Base-by-base conservation (phyloP, 2,797 vertebrate genomes). In the Onychomys arenicola region DNA sequence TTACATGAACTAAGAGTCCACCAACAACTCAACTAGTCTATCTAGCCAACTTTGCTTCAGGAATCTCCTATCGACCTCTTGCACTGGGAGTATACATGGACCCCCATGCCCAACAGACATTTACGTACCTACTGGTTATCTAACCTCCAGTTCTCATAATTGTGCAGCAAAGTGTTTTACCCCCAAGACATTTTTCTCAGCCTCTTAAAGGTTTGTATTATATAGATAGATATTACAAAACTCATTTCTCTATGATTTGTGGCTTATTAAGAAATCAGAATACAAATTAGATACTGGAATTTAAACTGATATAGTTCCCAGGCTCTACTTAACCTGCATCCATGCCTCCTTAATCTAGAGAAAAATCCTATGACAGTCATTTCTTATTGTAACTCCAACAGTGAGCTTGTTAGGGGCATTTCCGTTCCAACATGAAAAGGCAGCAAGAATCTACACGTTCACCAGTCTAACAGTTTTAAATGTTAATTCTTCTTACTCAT, bases 221-320 rank as follows among this genome's bases (percentile, higher is more conserved):
- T 43, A 92, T 84, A 84, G n/a, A 78, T 83, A 87, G n/a, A 78
- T 83, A 87, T 59, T 63, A n/a, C 11, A 86, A 75, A 65, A 73
- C 40, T n/a, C 8, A 19, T 52, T 63, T 87, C 12, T 77, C 61
- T 76, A 84, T 84, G 63, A 88, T 46, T 34, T 80, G 57, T 65
- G 7, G 5, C 49, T 84, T 73, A 59, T 63, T 63, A 32, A 77
- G 7, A 88, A 92, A 87, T 61, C 29, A 67, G 81, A 75, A 52
- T 19, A 85, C 75, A 88, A 85, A 67, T 67, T 46, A 71, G 17
- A 63, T 37, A 55, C n/a, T 32, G 78, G 27, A 76, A 63, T 76
- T 8, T 67, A 34, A 93, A 63, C 23, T 87, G 12, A 29, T 87
- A 75, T 67, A 19, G 12, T 59, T 32, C 4, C 61, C 65, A 40